Conservation (phyloP, 2,113 vertebrate genomes). For the Crocuta crocuta region DNA sequence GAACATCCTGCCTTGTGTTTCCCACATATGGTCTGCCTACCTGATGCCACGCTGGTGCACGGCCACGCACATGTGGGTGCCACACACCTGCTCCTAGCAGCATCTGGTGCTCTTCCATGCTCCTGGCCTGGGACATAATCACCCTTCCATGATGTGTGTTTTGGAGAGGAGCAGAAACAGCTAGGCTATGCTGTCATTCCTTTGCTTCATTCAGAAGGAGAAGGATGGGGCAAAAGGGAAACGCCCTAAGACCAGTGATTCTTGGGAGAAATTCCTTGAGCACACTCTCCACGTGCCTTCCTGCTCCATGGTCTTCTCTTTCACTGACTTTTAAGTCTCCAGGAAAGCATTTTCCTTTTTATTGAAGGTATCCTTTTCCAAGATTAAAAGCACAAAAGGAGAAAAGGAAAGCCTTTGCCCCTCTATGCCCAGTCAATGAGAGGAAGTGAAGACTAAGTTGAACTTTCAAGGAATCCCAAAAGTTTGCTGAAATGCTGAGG, state of each 20-base stretch:
- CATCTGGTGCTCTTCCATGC: accelerated
- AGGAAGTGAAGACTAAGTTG: neutral
- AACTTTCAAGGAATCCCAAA: neutral
- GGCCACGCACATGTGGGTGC: too few species aligned
- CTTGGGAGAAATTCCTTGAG: neutral
- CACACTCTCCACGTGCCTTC: neutral
- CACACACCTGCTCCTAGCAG: neutral
- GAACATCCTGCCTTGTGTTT: neutral
- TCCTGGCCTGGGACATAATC: neutral
- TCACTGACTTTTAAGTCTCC: conserved; percentile 60
- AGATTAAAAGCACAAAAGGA: conserved; percentile 33
- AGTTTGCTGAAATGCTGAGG: neutral
- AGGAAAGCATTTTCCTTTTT: conserved; percentile 75
- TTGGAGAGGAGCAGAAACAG: conserved; percentile 45
- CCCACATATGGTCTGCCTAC: neutral
- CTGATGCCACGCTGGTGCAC: accelerated
- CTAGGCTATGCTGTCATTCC: neutral
- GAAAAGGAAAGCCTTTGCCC: neutral
- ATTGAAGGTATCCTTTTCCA: conserved; percentile 69
- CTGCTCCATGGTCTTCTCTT: conserved; percentile 47
- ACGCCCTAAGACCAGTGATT: accelerated
- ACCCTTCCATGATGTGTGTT: neutral
- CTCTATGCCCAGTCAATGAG: neutral
- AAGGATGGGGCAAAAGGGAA: neutral
- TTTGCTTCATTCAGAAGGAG: neutral